phyloP scores from a whole-genome alignment of 2,113 vertebrate species.

The Pangasianodon hypophthalmus region DNA sequence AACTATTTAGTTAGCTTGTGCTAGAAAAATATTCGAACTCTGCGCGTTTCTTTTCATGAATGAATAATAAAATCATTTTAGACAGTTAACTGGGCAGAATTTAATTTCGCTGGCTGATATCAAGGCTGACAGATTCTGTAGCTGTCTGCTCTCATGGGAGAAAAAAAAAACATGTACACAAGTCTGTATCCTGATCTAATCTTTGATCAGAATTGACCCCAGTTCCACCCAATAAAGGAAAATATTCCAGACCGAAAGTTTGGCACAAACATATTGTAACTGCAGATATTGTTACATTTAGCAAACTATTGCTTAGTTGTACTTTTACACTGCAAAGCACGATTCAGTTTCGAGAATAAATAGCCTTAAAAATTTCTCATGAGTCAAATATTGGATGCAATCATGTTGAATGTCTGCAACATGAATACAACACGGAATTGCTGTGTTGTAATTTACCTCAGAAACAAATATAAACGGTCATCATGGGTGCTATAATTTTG shows the following conservation, averaged over 20 bases:
- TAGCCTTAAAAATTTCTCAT: not conserved
- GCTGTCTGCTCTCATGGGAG: no score
- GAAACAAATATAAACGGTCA: conserved; percentile 5
- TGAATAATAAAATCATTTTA: not conserved
- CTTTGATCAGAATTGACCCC: not conserved
- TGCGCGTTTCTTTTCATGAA: not conserved
- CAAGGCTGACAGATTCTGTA: no score
- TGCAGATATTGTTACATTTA: not conserved
- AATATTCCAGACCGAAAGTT: not conserved
- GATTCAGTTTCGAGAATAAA: no score
- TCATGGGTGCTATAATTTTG: conserved; percentile 53
- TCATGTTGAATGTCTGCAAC: not conserved
- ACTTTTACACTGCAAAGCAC: not conserved
- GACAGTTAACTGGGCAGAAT: no score
- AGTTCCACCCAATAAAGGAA: not conserved
- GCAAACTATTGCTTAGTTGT: not conserved
- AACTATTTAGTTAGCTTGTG: not conserved
- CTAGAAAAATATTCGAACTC: not conserved
- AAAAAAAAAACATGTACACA: not conserved
- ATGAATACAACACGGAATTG: not conserved
- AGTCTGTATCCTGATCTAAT: not conserved
- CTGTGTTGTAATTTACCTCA: not conserved
- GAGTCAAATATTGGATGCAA: not conserved
- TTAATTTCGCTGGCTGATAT: no score
- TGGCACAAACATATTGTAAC: not conserved